Evolutionary conservation across 2,888 invertebrate genomes (phyloP).

Genomic region (Notodonta dromedarius): DNA sequence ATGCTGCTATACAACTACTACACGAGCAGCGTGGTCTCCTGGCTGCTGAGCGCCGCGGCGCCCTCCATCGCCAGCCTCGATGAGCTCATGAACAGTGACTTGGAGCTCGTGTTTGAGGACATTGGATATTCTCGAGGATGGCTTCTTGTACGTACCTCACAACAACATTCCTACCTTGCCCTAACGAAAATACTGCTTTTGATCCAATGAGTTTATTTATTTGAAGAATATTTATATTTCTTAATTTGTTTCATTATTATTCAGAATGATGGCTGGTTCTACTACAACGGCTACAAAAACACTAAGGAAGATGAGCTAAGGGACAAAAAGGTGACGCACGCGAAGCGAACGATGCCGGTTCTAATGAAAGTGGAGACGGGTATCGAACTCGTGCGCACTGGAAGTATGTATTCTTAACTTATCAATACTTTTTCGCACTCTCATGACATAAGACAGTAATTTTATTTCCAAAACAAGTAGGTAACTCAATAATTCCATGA

Average conservation of each 20-base stretch:
- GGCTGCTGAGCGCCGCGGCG: slow-evolving; percentile 79
- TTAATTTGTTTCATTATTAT: background rate
- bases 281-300: slow-evolving; percentile 68
- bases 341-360: slow-evolving; percentile 51
- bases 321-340: slow-evolving; percentile 61
- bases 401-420: slow-evolving; percentile 46
- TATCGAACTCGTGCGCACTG: slow-evolving; percentile 60
- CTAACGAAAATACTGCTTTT: no score
- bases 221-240: no score
- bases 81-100: slow-evolving; percentile 76
- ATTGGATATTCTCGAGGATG: slow-evolving; percentile 77
- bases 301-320: slow-evolving; percentile 68
- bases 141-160: slow-evolving; percentile 60
- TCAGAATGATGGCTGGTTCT: slow-evolving; percentile 70
- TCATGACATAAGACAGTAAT: no score
- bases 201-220: no score
- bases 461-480: no score
- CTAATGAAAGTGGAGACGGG: slow-evolving; percentile 57
- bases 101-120: slow-evolving; percentile 81
- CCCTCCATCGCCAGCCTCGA: slow-evolving; percentile 73
- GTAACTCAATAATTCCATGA: no score
- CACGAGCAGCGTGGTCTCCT: slow-evolving; percentile 85
- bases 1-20: slow-evolving; percentile 85
- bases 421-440: background rate
- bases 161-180: no score